Evolutionary conservation across 2,888 invertebrate species (phyloP).

Genomic region (Steinernema hermaphroditum): DNA sequence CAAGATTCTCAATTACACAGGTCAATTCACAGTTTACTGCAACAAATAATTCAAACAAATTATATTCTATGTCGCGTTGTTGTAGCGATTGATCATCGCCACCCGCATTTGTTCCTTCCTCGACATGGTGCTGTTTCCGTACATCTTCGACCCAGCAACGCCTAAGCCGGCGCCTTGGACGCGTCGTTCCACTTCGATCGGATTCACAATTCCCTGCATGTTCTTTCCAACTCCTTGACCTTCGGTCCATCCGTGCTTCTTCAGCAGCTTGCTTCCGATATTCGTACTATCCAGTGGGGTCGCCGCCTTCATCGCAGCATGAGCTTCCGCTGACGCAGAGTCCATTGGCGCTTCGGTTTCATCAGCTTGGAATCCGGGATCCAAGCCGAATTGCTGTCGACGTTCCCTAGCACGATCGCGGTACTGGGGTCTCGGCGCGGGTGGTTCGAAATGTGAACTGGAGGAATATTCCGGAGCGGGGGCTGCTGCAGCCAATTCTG

Average conservation of each 20-base stretch:
- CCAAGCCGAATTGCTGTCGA: slow-evolving; percentile 81
- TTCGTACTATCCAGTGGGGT: slow-evolving; percentile 72
- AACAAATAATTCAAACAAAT: not conserved
- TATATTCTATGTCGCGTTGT: slow-evolving; percentile 25
- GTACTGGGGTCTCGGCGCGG: slow-evolving; percentile 71
- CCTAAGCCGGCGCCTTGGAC: slow-evolving; percentile 62
- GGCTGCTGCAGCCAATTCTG: slow-evolving; percentile 45
- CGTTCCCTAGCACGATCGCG: slow-evolving; percentile 94
- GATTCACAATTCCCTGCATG: slow-evolving; percentile 74
- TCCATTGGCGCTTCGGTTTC: slow-evolving; percentile 31
- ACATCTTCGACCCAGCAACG: slow-evolving; percentile 36
- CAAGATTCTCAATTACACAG: no score
- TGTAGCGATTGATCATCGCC: slow-evolving; percentile 42
- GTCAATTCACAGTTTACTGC: no score
- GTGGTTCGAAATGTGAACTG: slow-evolving; percentile 26
- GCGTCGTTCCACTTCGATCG: slow-evolving; percentile 59
- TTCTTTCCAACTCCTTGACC: slow-evolving; percentile 91
- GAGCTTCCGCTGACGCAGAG: slow-evolving; percentile 28
- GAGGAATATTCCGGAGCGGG: slow-evolving; percentile 44
- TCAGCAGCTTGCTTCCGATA: slow-evolving; percentile 88
- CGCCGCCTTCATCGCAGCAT: slow-evolving; percentile 44
- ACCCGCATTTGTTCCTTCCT: slow-evolving; percentile 41
- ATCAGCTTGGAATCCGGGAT: slow-evolving; percentile 37
- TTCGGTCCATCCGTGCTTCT: slow-evolving; percentile 99
- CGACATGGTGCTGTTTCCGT: slow-evolving; percentile 15